Conservation (phyloP, 2,113 vertebrate genomes). For the Sebastes fasciatus region DNA sequence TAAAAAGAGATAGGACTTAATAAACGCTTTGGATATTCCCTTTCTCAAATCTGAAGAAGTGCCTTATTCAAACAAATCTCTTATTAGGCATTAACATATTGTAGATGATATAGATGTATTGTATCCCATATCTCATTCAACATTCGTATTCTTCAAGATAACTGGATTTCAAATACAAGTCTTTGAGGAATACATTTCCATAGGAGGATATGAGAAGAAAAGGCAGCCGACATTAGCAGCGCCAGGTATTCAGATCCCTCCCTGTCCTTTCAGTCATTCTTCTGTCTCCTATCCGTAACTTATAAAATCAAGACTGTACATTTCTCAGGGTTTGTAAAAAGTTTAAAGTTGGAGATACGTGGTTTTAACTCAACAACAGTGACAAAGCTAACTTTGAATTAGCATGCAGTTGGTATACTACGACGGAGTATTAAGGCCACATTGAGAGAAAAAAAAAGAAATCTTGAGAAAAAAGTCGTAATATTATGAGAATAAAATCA, state of each 20-base stretch:
- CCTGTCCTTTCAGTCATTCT: conserved; percentile 1
- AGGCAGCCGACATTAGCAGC: background rate
- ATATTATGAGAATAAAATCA: too few relatives aligned
- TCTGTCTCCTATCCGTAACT: background rate
- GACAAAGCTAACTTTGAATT: background rate
- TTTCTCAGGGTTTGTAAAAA: background rate
- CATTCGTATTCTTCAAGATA: background rate
- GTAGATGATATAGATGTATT: conserved; percentile 26
- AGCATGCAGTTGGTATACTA: background rate
- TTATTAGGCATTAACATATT: conserved; percentile 28
- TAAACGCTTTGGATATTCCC: conserved; percentile 23
- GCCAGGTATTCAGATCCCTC: background rate
- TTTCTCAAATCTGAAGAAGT: conserved; percentile 31
- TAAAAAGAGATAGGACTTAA: conserved; percentile 41
- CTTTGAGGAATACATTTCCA: conserved; percentile 2
- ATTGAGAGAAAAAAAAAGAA: too few relatives aligned
- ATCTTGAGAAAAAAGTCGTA: too few relatives aligned
- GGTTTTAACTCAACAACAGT: background rate
- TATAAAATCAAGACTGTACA: too few relatives aligned
- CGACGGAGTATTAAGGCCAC: too few relatives aligned
- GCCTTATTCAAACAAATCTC: conserved; percentile 29
- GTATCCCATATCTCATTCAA: conserved; percentile 16
- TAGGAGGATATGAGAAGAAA: background rate
- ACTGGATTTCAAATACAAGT: conserved; percentile 2
- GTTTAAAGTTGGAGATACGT: background rate